Base-by-base conservation (phyloP, 2,797 vertebrate genomes). In the Phataginus tricuspis region DNA sequence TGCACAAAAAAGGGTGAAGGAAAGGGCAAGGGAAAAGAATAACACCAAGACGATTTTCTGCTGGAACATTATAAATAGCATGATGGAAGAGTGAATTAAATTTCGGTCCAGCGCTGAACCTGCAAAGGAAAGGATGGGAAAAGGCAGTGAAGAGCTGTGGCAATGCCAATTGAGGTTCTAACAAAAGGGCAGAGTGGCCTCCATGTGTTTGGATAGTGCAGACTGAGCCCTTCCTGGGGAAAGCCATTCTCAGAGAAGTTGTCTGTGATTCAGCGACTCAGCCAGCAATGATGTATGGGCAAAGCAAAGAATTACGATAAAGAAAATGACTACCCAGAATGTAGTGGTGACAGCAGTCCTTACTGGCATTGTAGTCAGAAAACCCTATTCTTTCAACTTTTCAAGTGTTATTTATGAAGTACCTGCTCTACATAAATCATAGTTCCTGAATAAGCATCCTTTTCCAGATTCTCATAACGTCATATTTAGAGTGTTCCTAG, bases 251-350 rank as follows among this genome's bases (percentile, higher is more conserved):
- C 37, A 0, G 53, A 18, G 68, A 75, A 53, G 18, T 37, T 77
- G 87, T 21, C 66, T 71, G 37, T 97, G 97, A 96, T 88, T 98
- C 95, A 93, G 78, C 55, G 78, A 72, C 39, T 59, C 89, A 31
- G 55, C 75, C 96, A 92, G 61, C 83, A 72, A 61, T 66, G 82
- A 83, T 74, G 69, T 89, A 82, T 84, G 86, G 84, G 63, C 63
- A 75, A 87, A 96, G 66, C 86, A 68, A 94, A 90, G 83, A 83
- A 59, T 89, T 96, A 95, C 34, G 7, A 74, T 82, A 66, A 95
- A 93, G 89, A 91, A 80, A 75, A 77, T 86, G 85, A 79, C 86
- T 75, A 18, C 88, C 63, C 92, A n/a, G 39, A 91, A 55, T 55
- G 23, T 75, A 34, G 82, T 55, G 68, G 75, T 4, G 39, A 93